Evolutionary conservation across 2,888 invertebrate species (phyloP), one percentile per base, ranked within the genome.

Genomic region (Girardia tigrina): DNA sequence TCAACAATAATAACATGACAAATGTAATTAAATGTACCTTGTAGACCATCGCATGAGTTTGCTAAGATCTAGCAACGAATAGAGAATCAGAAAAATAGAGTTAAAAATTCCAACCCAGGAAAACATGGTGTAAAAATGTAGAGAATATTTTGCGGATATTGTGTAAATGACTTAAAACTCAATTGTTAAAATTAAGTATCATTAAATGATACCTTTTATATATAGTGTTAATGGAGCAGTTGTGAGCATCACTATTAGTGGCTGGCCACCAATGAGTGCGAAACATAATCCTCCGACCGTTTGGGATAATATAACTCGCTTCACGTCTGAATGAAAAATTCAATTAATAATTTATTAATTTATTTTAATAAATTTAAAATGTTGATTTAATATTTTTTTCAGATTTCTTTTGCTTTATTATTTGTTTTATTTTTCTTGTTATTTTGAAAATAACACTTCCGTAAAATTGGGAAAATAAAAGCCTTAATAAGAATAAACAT

Each of bases 1-100:
- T n/a, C n/a, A n/a, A n/a, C n/a, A 36, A 36, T 36, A 36, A 36
- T 36, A 88, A 88, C 71, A 87, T 81, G 16, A 87, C 87, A 81
- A 88, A 88, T 78, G 88, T 87, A 80, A 88, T 88, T 80, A 88
- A 87, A 87, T 87, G 20, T 87, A 86, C 86, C 87, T 84, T 23
- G 88, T 87, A 42, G 87, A 87, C 83, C 86, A 87, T 79, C 86
- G 86, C 87, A 88, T 87, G 72, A 88, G 82, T 78, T 85, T 84
- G 78, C 87, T 87, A 77, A 87, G 84, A 79, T 87, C 87, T 28
- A 87, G 85, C 42, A 87, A 81, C 42, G 87, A 85, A 81, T 87
- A 88, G 29, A 87, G 77, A 75, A 87, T 81, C 71, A 88, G 83
- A 81, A 88, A 88, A 79, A 87, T 83, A 74, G 86, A 85, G 81